phyloP scores from a whole-genome alignment of 2,113 vertebrate species.

The Xenopus borealis region DNA sequence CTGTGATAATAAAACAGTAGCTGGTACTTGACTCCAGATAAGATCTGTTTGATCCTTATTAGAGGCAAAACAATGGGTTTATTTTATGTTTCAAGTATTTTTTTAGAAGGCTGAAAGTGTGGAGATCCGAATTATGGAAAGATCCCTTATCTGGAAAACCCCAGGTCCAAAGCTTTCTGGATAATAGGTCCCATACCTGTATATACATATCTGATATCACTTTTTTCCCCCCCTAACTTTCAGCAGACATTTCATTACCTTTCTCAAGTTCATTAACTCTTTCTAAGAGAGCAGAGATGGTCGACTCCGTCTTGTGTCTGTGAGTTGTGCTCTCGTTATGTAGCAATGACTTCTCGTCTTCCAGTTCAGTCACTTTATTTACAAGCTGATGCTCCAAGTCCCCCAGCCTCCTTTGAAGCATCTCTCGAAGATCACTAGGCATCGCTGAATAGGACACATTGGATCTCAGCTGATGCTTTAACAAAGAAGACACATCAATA shows the following conservation, averaged over 20 bases:
- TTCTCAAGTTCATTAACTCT: constrained; percentile 89
- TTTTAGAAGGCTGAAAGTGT: too few species aligned
- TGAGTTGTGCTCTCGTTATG: constrained; percentile 92
- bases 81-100: too few species aligned
- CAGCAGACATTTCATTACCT: constrained; percentile 54
- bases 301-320: constrained; percentile 85
- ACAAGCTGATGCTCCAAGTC: constrained; percentile 89
- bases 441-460: constrained; percentile 68
- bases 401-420: constrained; percentile 83
- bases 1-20: too few species aligned
- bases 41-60: too few species aligned
- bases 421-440: constrained; percentile 82
- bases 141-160: too few species aligned
- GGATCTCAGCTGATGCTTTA: constrained; percentile 78
- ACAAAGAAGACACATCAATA: constrained; percentile 12
- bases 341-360: constrained; percentile 91
- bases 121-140: too few species aligned
- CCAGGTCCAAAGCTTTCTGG: too few species aligned
- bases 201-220: too few species aligned
- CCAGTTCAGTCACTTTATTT: constrained; percentile 88
- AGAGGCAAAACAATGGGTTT: too few species aligned
- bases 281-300: constrained; percentile 84
- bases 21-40: too few species aligned
- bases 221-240: too few species aligned
- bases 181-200: too few species aligned